phyloP scores from a whole-genome alignment of 2,113 vertebrate species.

The Panthera tigris region DNA sequence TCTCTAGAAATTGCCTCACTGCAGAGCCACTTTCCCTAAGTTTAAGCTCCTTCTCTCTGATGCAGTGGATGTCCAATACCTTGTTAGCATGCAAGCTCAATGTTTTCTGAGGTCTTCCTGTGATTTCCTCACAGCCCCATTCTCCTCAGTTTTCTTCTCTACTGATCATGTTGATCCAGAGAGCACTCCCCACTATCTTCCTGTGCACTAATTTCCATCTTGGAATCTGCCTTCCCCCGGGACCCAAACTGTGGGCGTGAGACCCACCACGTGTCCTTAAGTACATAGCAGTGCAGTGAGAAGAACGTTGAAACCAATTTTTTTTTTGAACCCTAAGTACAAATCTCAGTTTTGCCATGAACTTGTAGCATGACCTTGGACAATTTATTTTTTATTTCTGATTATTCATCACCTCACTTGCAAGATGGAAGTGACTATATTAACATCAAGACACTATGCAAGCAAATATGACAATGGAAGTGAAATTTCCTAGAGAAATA shows the following conservation, averaged over 20 bases:
- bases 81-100: background rate
- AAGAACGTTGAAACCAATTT: background rate
- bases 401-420: background rate
- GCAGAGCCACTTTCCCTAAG: background rate
- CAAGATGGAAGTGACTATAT: background rate
- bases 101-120: background rate
- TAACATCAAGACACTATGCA: background rate
- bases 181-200: background rate
- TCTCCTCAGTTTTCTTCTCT: background rate
- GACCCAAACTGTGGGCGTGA: background rate
- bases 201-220: background rate
- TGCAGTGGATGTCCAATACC: background rate
- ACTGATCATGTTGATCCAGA: background rate
- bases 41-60: background rate
- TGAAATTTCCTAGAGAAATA: background rate
- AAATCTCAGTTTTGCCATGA: background rate
- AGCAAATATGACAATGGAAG: background rate
- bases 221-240: background rate
- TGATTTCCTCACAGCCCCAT: background rate
- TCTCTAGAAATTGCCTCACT: background rate
- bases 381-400: background rate
- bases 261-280: background rate
- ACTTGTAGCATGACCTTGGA: background rate
- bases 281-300: background rate
- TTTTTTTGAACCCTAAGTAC: background rate